Evolutionary conservation across 2,797 vertebrate genomes (phyloP).

Genomic region (Eleutherodactylus coqui): DNA sequence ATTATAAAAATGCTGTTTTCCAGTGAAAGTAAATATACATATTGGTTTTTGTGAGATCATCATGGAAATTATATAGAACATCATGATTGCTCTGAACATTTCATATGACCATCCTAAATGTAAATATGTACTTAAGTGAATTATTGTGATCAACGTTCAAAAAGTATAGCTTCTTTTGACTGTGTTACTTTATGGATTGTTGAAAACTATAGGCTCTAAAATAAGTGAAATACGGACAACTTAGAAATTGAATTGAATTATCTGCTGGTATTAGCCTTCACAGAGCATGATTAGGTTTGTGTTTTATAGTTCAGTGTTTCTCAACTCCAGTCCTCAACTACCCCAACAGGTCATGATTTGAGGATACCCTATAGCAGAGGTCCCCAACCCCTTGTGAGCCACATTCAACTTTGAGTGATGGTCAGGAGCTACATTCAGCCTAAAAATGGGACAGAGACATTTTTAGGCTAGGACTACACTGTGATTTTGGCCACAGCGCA

Average conservation of each 20-base stretch:
- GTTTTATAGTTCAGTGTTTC: no score
- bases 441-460: no score
- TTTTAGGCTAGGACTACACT: no score
- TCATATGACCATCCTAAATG: not conserved
- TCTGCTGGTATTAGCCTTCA: not conserved
- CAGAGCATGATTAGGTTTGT: not conserved
- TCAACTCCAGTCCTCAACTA: no score
- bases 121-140: not conserved
- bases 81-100: not conserved
- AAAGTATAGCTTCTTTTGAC: not conserved
- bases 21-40: slow-evolving; percentile 4
- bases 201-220: not conserved
- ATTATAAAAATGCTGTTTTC: slow-evolving; percentile 15
- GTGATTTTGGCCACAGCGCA: no score
- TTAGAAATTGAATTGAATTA: not conserved
- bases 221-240: not conserved
- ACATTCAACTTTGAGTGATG: no score
- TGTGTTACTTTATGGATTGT: not conserved
- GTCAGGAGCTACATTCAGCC: no score
- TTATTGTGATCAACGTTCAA: not conserved
- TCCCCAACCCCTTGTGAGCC: no score
- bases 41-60: slow-evolving; percentile 17
- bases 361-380: no score
- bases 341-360: no score
- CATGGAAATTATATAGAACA: not conserved